A percentile compares a stretch with the other conserved stretches of the same genome.
phyloP scores from a whole-genome alignment of 2,113 vertebrate species.

The Aepyceros melampus region DNA sequence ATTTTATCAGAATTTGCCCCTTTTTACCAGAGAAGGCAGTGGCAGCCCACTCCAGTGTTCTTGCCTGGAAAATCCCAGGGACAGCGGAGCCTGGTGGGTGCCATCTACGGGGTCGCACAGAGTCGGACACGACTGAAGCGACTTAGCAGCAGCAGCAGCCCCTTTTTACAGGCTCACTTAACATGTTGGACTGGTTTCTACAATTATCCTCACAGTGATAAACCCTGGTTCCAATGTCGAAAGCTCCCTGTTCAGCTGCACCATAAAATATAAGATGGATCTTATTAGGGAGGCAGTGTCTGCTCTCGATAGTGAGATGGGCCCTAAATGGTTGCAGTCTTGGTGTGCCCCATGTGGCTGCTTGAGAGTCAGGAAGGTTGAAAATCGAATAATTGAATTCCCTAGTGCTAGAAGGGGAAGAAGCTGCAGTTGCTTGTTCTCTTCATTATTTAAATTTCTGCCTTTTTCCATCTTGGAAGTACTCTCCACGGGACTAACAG shows the following conservation, averaged over 20 bases:
- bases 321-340: neutral
- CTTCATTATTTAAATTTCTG: constrained; percentile 37
- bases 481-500: neutral
- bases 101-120: fast-evolving
- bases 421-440: neutral
- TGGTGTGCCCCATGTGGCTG: neutral
- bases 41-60: too few relatives aligned
- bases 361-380: neutral
- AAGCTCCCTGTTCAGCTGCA: neutral
- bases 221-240: neutral
- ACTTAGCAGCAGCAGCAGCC: neutral
- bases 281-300: neutral
- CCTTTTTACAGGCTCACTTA: constrained; percentile 7
- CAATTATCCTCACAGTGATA: neutral
- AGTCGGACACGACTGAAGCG: too few relatives aligned
- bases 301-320: neutral
- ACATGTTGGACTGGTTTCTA: neutral
- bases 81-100: too few relatives aligned
- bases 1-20: neutral
- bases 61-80: too few relatives aligned
- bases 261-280: neutral
- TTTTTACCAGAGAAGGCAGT: neutral
- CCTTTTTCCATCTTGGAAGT: neutral
- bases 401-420: neutral
- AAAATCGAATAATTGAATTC: neutral